phyloP scores from a whole-genome alignment of 2,888 invertebrate genomes.

The Troides aeacus region DNA sequence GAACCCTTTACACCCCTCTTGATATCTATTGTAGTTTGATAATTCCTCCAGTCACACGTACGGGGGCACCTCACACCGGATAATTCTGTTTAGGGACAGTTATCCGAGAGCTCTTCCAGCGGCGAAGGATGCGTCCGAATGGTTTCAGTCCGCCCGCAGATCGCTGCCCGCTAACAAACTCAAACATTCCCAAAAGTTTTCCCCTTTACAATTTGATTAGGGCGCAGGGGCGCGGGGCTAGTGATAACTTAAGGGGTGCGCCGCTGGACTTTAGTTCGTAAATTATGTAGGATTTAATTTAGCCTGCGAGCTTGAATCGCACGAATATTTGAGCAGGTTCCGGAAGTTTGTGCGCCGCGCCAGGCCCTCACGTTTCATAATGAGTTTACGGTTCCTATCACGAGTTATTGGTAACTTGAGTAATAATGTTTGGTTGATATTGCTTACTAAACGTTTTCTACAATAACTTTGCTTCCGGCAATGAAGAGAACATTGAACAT shows the following conservation, averaged over 20 bases:
- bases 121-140: not conserved
- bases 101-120: not conserved
- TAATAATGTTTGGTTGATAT: not conserved
- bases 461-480: not conserved
- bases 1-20: not conserved
- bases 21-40: not conserved
- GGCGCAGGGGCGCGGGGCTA: not conserved
- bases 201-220: not conserved
- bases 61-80: not conserved
- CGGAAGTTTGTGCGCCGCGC: not conserved
- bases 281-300: constrained; percentile 1
- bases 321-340: not conserved
- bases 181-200: not conserved
- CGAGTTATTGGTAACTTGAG: not conserved
- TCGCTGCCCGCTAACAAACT: not conserved
- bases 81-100: not conserved
- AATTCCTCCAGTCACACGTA: not conserved
- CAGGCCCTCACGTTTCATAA: not conserved
- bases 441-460: not conserved
- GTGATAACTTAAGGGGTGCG: not conserved
- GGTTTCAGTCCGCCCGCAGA: not conserved
- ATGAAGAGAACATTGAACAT: no score
- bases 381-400: not conserved
- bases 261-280: not conserved
- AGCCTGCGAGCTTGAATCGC: not conserved